A percentile compares a stretch with the other conserved stretches of the same genome.
These are phyloP conservation scores for Lucifuga dentata DNA, from an alignment of 2,113 vertebrate genomes.

Conservation along the genomic window DNA sequence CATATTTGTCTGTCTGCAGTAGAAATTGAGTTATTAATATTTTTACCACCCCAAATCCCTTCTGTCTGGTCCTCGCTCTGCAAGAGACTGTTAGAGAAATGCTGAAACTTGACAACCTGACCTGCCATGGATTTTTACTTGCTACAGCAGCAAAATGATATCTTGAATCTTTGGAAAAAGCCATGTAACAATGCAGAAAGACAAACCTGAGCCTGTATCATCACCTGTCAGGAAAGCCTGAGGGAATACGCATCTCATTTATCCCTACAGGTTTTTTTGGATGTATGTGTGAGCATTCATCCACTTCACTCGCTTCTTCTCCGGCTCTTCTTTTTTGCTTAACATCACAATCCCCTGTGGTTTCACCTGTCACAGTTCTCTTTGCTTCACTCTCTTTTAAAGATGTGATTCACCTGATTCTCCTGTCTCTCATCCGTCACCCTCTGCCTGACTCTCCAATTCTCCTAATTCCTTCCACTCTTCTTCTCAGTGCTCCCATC, in stretches of 20 bases:
- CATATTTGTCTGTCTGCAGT: conserved; percentile 36
- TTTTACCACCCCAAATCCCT: conserved; percentile 37
- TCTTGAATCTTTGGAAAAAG: background rate
- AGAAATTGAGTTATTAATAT: conserved; percentile 59
- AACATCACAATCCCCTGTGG: conserved; percentile 32
- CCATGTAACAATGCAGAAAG: conserved; percentile 38
- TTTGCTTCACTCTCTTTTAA: conserved; percentile 22
- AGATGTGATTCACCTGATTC: conserved; percentile 27
- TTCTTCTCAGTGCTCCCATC: background rate
- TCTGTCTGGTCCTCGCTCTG: conserved; percentile 39
- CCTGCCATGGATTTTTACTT: conserved; percentile 36
- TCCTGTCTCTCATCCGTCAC: conserved; percentile 40
- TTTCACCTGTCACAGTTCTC: conserved; percentile 37
- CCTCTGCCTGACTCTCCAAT: too few relatives aligned
- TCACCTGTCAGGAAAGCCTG: conserved; percentile 40
- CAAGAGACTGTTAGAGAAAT: conserved; percentile 7
- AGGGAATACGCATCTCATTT: conserved; percentile 35
- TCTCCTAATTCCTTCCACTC: conserved; percentile 7
- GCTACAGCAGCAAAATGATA: conserved; percentile 17
- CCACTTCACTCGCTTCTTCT: conserved; percentile 23
- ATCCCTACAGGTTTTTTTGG: conserved; percentile 50
- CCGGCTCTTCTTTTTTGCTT: conserved; percentile 33
- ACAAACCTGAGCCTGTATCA: conserved; percentile 4
- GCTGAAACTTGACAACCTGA: conserved; percentile 48
- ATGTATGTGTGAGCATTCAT: conserved; percentile 25